Evolutionary conservation across 1,140 invertebrate genomes (phyloP), one percentile per base, ranked within the genome.

Genomic region (Cydia pomonella): DNA sequence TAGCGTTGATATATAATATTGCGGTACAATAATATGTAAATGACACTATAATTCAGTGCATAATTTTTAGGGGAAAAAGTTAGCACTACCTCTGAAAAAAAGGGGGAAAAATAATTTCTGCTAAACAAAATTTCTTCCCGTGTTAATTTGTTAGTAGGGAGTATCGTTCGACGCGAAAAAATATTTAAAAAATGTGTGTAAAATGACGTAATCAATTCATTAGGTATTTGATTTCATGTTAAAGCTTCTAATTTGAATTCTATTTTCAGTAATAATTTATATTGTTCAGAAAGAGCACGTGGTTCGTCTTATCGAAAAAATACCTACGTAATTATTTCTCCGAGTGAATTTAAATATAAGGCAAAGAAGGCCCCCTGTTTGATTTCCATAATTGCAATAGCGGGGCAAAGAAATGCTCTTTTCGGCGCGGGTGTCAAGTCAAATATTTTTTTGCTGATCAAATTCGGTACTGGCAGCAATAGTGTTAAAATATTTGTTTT

Each of bases 331-430:
- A 59, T 59, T 59, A 59, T 72, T 74, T 74, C 50, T 59, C 73
- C 33, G 72, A 76, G 76, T 79, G 77, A 78, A 62, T 27, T 38
- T 25, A 21, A 82, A 80, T 64, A 76, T 76, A 71, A 62, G 50
- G 71, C 50, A 76, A 74, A 64, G 21, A 63, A 27, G 73, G 5
- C 76, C 78, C 74, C 78, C 74, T 80, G 78, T 84, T 82, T 83
- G 77, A 84, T 87, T 86, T 86, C 81, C 83, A 87, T 87, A 84
- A 87, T 87, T 82, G 80, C 80, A 81, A 83, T 77, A 80, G 76
- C 74, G 80, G 75, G 50, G 47, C 82, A 82, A 83, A 81, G 77
- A 82, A 84, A 84, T 83, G 79, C 79, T 84, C 83, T 80, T 84
- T 87, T 84, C 71, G 59, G 73, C 76, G 78, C 76, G 78, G 77